phyloP scores from a whole-genome alignment of 2,797 vertebrate species.

The Saxicola maurus region DNA sequence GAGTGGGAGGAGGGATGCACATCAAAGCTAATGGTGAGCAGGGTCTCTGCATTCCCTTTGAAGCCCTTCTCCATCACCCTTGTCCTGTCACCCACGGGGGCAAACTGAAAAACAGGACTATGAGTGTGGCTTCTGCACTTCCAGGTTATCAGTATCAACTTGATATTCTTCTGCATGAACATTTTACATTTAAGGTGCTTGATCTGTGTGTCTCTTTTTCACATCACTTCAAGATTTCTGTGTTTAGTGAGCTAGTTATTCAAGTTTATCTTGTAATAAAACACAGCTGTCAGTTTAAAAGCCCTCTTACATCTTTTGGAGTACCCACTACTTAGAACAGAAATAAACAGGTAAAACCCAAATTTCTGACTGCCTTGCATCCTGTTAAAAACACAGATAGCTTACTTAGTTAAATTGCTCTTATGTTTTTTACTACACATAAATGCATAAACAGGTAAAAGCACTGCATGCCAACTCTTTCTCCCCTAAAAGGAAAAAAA shows the following conservation, averaged over 20 bases:
- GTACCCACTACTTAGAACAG: neutral
- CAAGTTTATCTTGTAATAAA: neutral
- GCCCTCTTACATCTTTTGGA: neutral
- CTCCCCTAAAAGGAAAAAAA: neutral
- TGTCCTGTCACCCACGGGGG: neutral
- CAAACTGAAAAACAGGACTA: neutral
- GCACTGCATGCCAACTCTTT: neutral
- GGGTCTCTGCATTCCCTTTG: neutral
- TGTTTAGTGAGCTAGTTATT: neutral
- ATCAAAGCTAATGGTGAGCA: neutral
- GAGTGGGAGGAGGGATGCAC: neutral
- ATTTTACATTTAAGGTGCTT: neutral
- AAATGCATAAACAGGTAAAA: neutral
- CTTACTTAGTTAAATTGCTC: neutral
- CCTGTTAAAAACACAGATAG: neutral
- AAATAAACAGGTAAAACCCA: neutral
- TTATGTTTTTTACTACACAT: neutral
- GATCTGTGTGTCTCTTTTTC: neutral
- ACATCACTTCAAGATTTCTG: neutral
- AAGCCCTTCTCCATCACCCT: neutral
- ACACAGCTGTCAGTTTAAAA: neutral
- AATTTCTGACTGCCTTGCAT: neutral
- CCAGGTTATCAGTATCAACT: neutral
- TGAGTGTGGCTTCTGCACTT: rapidly evolving
- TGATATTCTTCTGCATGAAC: neutral